Evolutionary conservation across 2,113 vertebrate species (phyloP), one percentile per base, ranked within the genome.

Genomic region (Pontoporia blainvillei): DNA sequence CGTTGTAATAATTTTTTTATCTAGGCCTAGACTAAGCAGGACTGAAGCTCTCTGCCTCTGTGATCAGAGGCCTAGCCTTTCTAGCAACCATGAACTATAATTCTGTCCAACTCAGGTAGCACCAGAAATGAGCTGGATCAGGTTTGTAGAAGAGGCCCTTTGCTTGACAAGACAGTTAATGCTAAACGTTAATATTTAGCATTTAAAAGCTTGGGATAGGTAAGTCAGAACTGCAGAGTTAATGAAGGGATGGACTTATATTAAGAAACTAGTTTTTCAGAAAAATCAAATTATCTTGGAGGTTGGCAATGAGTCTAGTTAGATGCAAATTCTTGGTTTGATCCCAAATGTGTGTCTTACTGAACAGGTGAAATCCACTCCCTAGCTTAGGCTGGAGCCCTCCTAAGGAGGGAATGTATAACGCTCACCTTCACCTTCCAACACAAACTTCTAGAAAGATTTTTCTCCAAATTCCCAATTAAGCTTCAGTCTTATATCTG

Each of bases 71-170:
- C 96, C 88, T 94, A 69, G 71, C 67, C 90, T 69, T 96, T 91
- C 91, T 57, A 89, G 81, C 66, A 95, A 94, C 94, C 64, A 14
- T 44, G 54, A 54, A 64, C 44, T 82, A 21, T 69, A 3, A 31
- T 64, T 91, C 90, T 54, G 76, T 96, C 95, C 96, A 96, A 81
- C 97, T 95, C 92, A 90, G 83, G 95, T 97, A 98, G 98, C 98
- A 98, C 98, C 98, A 97, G 96, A 97, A 96, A 67, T 52, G 82
- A 64, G 64, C 57, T 2, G 85, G 96, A 95, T 84, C 61, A 79
- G 34, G 62, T 3, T 91, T 90, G 90, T 59, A 95, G 64, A 93
- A 82, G 86, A 96, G 96, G 89, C 96, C 95, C 39, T 91, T 91
- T 96, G 94, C 92, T 91, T 91, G 41, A 95, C 91, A 93, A 90